A percentile compares a stretch with the other conserved stretches of the same genome.
These are phyloP conservation scores for Cuniculus paca DNA, from an alignment of 2,797 vertebrate species.

Conservation along the genomic window DNA sequence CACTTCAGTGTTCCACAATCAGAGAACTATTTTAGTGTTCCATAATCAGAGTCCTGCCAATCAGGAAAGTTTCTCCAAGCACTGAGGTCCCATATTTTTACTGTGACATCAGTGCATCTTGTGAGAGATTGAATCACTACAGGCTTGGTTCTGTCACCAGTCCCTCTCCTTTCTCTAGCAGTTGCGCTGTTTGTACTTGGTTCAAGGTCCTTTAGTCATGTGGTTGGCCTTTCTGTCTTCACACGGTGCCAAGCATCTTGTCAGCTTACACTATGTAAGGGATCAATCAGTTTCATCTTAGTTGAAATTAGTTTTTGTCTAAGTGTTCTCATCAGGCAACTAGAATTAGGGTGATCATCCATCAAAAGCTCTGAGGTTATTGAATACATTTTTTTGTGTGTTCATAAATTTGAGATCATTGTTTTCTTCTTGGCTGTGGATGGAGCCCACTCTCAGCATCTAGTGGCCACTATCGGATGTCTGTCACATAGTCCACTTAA, in stretches of 20 bases:
- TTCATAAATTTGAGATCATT: not conserved
- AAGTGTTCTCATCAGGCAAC: not conserved
- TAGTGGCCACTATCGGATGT: too few relatives aligned
- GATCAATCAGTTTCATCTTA: not conserved
- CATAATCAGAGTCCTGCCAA: not conserved
- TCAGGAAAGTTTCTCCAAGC: not conserved
- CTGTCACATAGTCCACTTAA: not conserved
- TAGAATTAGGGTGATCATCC: not conserved
- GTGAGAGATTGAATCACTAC: not conserved
- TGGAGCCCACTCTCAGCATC: not conserved
- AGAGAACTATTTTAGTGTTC: not conserved
- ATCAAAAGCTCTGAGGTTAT: not conserved
- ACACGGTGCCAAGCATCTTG: not conserved
- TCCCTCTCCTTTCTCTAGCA: not conserved
- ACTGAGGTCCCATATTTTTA: not conserved
- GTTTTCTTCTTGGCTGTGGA: not conserved
- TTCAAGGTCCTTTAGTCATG: not conserved
- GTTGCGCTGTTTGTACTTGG: not conserved
- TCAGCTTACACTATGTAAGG: not conserved
- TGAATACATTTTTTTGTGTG: not conserved
- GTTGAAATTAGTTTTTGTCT: not conserved
- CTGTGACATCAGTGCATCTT: not conserved
- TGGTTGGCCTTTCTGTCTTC: not conserved
- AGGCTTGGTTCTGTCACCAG: too few relatives aligned
- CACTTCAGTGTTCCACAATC: not conserved